These are phyloP conservation scores for Olivierus martensii DNA, from an alignment of 1,140 invertebrate genomes.

Conservation along the genomic window DNA sequence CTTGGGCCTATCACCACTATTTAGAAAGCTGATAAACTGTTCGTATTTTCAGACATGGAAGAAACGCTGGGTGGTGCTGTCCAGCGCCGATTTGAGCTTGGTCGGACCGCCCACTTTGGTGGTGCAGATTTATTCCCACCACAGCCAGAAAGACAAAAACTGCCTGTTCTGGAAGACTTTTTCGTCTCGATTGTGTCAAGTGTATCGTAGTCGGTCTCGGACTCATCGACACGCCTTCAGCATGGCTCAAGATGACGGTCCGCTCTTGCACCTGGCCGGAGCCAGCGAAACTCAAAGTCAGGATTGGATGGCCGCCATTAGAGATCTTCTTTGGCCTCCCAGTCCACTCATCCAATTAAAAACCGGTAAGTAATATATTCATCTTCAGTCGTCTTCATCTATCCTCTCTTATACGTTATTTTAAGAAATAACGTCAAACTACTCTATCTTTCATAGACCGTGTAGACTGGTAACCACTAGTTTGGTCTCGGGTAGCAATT, in stretches of 20 bases:
- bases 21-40: too few relatives aligned
- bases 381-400: too few relatives aligned
- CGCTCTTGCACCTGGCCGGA: constrained; percentile 14
- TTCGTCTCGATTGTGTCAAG: constrained; percentile 2
- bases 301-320: constrained; percentile 16
- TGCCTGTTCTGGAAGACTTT: constrained; percentile 7
- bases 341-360: constrained; percentile 14
- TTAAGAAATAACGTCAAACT: too few relatives aligned
- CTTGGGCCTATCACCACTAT: neutral
- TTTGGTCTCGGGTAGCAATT: too few relatives aligned
- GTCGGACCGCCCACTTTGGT: neutral
- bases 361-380: constrained; percentile 7
- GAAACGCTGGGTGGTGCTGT: constrained; percentile 12
- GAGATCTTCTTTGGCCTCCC: constrained; percentile 15
- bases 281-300: constrained; percentile 12
- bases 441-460: too few relatives aligned
- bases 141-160: neutral
- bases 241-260: constrained; percentile 5
- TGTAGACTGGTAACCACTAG: too few relatives aligned
- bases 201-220: constrained; percentile 12
- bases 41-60: constrained; percentile 10
- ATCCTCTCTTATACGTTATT: too few relatives aligned
- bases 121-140: constrained; percentile 2
- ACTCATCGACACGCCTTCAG: constrained; percentile 15
- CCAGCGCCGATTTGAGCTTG: constrained; percentile 2